A percentile compares a stretch with the other conserved stretches of the same genome.
phyloP scores from a whole-genome alignment of 2,797 vertebrate species.

The Acestrorhynchus altus region DNA sequence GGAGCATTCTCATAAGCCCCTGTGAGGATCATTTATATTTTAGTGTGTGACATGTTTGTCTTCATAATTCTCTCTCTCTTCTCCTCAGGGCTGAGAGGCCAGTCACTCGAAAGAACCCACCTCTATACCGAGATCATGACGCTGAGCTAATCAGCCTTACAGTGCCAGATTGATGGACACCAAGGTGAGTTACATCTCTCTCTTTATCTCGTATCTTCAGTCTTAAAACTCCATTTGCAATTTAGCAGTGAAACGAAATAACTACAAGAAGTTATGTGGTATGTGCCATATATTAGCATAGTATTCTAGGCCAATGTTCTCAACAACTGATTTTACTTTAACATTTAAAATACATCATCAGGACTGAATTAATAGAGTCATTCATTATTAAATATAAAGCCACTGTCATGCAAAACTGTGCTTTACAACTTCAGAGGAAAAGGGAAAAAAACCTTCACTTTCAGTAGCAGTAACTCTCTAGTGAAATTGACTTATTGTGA shows the following conservation, averaged over 20 bases:
- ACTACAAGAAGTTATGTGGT: not conserved
- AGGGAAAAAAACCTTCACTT: too few species aligned
- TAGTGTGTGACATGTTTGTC: not conserved
- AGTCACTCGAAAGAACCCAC: conserved; percentile 86
- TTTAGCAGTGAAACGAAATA: not conserved
- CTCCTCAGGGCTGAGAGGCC: conserved; percentile 89
- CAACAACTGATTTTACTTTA: not conserved
- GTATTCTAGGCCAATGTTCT: not conserved
- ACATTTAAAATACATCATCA: not conserved
- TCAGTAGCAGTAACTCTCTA: too few species aligned
- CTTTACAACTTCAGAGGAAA: too few species aligned
- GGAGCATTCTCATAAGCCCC: not conserved
- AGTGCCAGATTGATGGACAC: conserved; percentile 94
- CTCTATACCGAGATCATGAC: conserved; percentile 86
- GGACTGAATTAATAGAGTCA: not conserved
- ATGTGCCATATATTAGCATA: not conserved
- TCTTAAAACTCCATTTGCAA: not conserved
- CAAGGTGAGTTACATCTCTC: conserved; percentile 83
- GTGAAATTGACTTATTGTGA: too few species aligned
- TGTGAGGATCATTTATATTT: not conserved
- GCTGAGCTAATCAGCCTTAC: conserved; percentile 84
- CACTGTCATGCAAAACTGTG: too few species aligned
- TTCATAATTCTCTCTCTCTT: conserved; percentile 1
- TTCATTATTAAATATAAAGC: not conserved
- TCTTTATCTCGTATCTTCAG: not conserved